Conservation (phyloP, 64 coral and sea anemone species). For the Montipora efflorescens region DNA sequence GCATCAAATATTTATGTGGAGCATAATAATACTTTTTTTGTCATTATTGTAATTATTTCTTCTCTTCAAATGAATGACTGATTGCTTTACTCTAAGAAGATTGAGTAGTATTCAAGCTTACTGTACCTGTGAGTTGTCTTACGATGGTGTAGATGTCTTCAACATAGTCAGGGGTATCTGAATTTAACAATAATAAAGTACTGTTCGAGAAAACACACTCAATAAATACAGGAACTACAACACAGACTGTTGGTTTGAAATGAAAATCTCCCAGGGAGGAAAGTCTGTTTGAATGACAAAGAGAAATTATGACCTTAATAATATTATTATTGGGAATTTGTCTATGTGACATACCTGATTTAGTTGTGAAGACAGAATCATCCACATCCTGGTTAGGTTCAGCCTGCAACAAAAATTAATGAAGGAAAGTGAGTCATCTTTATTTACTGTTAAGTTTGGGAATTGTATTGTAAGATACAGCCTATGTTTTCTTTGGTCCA, state of each 20-base stretch:
- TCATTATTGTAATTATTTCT: too few relatives aligned
- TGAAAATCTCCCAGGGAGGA: too few relatives aligned
- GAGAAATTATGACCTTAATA: too few relatives aligned
- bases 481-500: too few relatives aligned
- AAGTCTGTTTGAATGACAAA: too few relatives aligned
- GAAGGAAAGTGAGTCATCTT: neutral
- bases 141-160: conserved; percentile 33
- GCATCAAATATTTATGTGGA: too few relatives aligned
- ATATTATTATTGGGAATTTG: neutral
- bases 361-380: neutral
- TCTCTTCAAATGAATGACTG: too few relatives aligned
- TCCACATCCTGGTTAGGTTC: neutral
- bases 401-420: neutral
- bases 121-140: conserved; percentile 6
- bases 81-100: too few relatives aligned
- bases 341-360: neutral
- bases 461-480: neutral
- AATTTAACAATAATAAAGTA: neutral
- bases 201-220: neutral
- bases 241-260: too few relatives aligned
- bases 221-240: neutral
- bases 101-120: neutral
- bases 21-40: too few relatives aligned
- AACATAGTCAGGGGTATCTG: conserved; percentile 1
- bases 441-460: neutral